Conservation (phyloP, 30 jellyfish, hydroid and myxozoan species). For the Chrysaora quinquecirrha region DNA sequence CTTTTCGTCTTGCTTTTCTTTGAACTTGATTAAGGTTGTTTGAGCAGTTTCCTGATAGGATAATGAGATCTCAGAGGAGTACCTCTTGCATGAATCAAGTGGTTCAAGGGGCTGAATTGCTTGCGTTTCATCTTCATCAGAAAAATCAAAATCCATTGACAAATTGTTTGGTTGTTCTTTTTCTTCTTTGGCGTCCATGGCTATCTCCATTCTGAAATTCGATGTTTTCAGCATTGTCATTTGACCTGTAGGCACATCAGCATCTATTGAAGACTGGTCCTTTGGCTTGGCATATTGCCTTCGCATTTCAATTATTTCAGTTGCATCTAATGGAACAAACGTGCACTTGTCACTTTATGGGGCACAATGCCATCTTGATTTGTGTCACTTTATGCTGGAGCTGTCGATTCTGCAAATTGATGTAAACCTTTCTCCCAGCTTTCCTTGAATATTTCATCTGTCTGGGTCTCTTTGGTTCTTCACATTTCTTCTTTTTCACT, state of each 20-base stretch:
- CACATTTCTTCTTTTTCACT: background rate
- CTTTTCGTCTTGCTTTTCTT: too few relatives aligned
- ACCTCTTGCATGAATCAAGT: background rate
- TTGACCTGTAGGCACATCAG: background rate
- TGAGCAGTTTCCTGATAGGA: background rate
- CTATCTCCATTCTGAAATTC: background rate
- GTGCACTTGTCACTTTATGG: slow-evolving; percentile 36
- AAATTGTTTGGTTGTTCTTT: background rate
- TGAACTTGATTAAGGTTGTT: slow-evolving; percentile 1
- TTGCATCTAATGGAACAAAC: slow-evolving; percentile 48
- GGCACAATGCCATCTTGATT: slow-evolving; percentile 58
- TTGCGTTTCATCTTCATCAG: background rate
- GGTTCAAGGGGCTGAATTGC: background rate
- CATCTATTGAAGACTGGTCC: slow-evolving; percentile 2
- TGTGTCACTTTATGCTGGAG: slow-evolving; percentile 26
- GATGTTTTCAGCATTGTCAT: background rate
- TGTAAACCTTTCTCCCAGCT: slow-evolving; percentile 35
- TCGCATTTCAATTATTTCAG: slow-evolving; percentile 11
- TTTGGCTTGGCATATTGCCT: slow-evolving; percentile 14
- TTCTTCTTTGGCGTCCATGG: background rate
- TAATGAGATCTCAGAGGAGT: too few relatives aligned
- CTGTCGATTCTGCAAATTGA: slow-evolving; percentile 36
- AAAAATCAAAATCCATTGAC: background rate
- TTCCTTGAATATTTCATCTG: slow-evolving; percentile 17
- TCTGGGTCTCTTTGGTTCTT: background rate